Percentiles rank a stretch among this genome's conserved stretches.
Conservation (phyloP, 2,113 vertebrate genomes). For the Cettia cetti region DNA sequence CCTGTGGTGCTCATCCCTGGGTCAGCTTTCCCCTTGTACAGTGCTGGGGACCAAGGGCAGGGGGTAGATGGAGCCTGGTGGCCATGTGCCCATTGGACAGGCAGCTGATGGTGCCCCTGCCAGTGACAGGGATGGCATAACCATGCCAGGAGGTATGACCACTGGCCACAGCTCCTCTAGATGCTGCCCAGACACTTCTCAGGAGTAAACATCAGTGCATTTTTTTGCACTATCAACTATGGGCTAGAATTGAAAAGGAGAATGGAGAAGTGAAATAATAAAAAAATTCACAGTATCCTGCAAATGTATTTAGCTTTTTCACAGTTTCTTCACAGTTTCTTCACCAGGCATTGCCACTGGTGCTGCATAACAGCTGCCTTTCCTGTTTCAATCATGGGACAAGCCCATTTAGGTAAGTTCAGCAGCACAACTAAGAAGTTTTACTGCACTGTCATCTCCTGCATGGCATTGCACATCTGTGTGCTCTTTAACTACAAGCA, state of each 20-base stretch:
- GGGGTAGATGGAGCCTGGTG: not conserved
- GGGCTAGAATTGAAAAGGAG: not conserved
- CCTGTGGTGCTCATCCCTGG: not conserved
- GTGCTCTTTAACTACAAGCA: not conserved
- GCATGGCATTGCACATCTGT: fast-evolving
- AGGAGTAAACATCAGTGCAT: not conserved
- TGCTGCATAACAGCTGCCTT: not conserved
- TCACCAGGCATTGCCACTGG: not conserved
- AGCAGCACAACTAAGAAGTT: not conserved
- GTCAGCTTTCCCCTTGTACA: not conserved
- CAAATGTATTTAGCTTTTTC: not conserved
- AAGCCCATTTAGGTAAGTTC: not conserved
- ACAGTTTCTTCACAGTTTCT: not conserved
- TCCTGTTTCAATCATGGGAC: not conserved
- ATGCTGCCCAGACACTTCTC: not conserved
- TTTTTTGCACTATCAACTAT: not conserved
- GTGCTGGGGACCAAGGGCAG: not conserved
- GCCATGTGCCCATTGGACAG: fast-evolving
- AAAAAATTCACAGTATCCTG: not conserved
- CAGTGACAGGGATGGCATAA: not conserved
- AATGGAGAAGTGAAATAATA: not conserved
- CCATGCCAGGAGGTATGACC: not conserved
- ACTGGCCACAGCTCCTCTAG: not conserved
- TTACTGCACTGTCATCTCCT: not conserved
- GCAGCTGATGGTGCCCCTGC: not conserved